These are phyloP conservation scores for Brachyhypopomus gauderio DNA, from an alignment of 2,113 vertebrate species.

Conservation along the genomic window DNA sequence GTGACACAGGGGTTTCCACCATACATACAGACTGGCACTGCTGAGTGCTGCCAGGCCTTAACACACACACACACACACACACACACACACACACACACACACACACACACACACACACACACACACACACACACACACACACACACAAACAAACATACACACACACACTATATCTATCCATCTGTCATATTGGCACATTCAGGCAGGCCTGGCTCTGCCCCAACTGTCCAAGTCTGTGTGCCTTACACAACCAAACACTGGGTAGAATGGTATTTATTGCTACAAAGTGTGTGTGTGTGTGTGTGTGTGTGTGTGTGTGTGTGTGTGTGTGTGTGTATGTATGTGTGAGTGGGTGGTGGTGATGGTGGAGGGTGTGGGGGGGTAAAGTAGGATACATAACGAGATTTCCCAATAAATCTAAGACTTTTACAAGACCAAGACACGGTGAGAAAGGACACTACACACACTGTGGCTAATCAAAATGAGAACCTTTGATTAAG, in stretches of 20 bases:
- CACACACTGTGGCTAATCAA: no score
- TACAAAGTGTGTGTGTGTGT: neutral
- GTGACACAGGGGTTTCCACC: neutral
- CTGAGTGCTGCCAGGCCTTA: neutral
- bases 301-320: no score
- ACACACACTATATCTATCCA: neutral
- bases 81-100: neutral
- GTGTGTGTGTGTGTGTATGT: no score
- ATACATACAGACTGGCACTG: neutral
- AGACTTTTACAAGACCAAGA: no score
- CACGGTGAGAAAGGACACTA: no score
- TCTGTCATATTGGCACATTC: neutral
- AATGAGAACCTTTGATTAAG: no score
- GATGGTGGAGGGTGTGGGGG: no score
- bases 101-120: neutral
- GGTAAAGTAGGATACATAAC: no score
- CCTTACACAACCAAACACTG: neutral
- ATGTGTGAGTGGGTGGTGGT: no score
- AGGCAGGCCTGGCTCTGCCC: neutral
- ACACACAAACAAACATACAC: no score
- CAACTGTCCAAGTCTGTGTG: neutral
- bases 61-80: neutral
- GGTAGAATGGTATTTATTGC: neutral
- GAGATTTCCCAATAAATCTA: no score
- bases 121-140: neutral